Evolutionary conservation across 2,888 invertebrate genomes (phyloP).

Genomic region (Epinotia nisella): DNA sequence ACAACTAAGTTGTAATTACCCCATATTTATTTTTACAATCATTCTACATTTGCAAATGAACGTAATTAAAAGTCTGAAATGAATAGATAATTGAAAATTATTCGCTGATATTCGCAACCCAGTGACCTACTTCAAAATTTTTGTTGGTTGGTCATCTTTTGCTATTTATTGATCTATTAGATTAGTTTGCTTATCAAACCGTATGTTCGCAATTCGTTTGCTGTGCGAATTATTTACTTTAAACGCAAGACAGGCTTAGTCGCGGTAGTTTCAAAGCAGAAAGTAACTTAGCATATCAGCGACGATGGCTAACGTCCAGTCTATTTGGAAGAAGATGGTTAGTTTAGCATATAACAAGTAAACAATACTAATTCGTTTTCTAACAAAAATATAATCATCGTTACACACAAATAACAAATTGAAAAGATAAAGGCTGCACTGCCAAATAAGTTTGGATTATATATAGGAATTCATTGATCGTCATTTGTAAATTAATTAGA

Average conservation of each 20-base stretch:
- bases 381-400: conserved; percentile 1
- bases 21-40: background rate
- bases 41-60: background rate
- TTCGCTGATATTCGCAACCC: conserved; percentile 26
- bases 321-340: conserved; percentile 71
- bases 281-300: conserved; percentile 22
- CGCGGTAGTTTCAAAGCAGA: background rate
- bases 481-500: no score
- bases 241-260: conserved; percentile 12
- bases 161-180: conserved; percentile 35
- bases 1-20: background rate
- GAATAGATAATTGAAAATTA: background rate
- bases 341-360: conserved; percentile 48
- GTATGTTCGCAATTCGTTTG: conserved; percentile 32
- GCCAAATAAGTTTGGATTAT: no score
- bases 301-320: conserved; percentile 68
- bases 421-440: no score
- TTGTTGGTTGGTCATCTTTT: conserved; percentile 37
- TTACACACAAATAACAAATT: conserved; percentile 6
- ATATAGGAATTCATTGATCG: no score
- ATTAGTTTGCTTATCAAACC: conserved; percentile 31
- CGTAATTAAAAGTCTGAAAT: background rate
- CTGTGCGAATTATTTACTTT: conserved; percentile 22
- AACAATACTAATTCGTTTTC: background rate
- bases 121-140: conserved; percentile 30